Percentiles rank a stretch among this genome's conserved stretches.
phyloP scores from a whole-genome alignment of 2,113 vertebrate species.

The Raja brachyura region DNA sequence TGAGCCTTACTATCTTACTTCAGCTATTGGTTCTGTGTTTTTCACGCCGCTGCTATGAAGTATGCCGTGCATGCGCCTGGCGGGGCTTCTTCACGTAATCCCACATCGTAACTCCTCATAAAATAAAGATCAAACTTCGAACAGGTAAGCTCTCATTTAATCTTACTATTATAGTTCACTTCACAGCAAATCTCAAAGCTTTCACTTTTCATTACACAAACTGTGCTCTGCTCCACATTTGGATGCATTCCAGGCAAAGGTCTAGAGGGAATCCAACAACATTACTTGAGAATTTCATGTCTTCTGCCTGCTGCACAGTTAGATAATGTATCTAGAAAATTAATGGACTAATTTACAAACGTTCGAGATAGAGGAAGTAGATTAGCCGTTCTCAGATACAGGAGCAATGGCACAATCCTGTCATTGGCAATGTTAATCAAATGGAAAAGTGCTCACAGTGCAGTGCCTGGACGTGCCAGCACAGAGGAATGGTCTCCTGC shows the following conservation, averaged over 20 bases:
- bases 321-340: slow-evolving; percentile 22
- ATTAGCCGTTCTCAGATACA: background rate
- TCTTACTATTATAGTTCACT: background rate
- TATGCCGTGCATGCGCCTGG: too few relatives aligned
- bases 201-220: slow-evolving; percentile 17
- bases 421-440: slow-evolving; percentile 13
- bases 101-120: too few relatives aligned
- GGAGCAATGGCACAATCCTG: background rate
- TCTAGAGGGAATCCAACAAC: background rate
- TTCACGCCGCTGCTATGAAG: too few relatives aligned
- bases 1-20: too few relatives aligned
- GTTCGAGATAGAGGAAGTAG: slow-evolving; percentile 1
- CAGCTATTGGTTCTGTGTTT: too few relatives aligned
- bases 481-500: background rate
- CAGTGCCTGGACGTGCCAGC: background rate
- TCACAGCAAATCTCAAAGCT: slow-evolving; percentile 10
- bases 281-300: slow-evolving; percentile 24
- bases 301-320: slow-evolving; percentile 12
- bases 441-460: background rate
- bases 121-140: too few relatives aligned
- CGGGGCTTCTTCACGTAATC: too few relatives aligned
- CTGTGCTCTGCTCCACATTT: background rate
- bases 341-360: slow-evolving; percentile 30
- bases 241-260: background rate
- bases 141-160: too few relatives aligned